phyloP scores from a whole-genome alignment of 2,113 vertebrate species.

The Cephalopterus ornatus region DNA sequence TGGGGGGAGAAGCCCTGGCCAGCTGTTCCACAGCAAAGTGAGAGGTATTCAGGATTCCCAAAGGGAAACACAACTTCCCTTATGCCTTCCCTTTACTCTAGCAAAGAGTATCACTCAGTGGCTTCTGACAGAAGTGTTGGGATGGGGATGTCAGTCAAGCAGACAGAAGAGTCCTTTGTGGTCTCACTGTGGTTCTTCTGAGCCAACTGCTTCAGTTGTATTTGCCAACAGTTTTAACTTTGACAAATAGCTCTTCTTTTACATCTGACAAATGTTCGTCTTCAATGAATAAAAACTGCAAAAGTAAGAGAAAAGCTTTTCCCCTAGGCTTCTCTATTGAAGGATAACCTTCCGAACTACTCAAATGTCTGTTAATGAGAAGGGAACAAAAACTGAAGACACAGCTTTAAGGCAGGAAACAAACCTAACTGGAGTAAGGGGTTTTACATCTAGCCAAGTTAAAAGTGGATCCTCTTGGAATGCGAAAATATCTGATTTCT shows the following conservation, averaged over 20 bases:
- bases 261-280: not conserved
- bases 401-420: not conserved
- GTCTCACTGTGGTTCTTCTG: not conserved
- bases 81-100: no score
- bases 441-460: not conserved
- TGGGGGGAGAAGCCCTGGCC: not conserved
- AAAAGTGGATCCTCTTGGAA: not conserved
- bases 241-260: not conserved
- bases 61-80: accelerated
- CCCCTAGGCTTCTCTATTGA: not conserved
- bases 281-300: not conserved
- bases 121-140: not conserved
- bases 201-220: accelerated
- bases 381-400: not conserved
- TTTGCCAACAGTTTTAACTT: not conserved
- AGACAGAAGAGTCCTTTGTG: not conserved
- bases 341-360: not conserved
- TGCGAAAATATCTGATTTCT: not conserved
- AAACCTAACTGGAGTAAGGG: not conserved
- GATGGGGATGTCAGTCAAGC: not conserved
- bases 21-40: not conserved
- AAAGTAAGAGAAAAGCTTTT: not conserved
- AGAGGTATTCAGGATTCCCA: not conserved
- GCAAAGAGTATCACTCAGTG: no score
- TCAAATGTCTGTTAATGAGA: not conserved